A percentile compares a stretch with the other conserved stretches of the same genome.
phyloP scores from a whole-genome alignment of 2,113 vertebrate species.

The Camelus bactrianus region DNA sequence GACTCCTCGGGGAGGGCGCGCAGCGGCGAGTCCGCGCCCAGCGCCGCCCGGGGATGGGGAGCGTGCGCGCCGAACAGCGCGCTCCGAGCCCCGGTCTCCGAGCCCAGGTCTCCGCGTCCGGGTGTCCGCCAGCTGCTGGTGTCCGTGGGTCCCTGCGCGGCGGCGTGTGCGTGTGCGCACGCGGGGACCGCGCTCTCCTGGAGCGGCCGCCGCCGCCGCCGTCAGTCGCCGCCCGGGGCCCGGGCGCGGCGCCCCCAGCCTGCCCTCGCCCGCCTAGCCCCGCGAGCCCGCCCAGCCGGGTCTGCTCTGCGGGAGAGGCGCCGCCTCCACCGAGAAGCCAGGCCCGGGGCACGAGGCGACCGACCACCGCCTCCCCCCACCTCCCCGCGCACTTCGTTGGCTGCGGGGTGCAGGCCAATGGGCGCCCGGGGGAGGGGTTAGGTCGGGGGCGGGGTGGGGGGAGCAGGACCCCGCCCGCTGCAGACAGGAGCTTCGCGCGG shows the following conservation, averaged over 20 bases:
- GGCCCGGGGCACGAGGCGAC: not conserved
- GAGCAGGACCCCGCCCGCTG: not conserved
- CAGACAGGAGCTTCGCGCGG: not conserved
- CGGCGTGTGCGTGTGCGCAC: constrained; percentile 66
- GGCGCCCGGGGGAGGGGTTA: constrained; percentile 73
- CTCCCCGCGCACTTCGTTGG: not conserved
- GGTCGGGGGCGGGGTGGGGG: not conserved
- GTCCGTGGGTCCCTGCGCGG: constrained; percentile 59
- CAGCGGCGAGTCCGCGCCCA: not conserved
- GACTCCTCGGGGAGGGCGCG: not conserved
- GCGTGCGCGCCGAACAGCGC: constrained; percentile 6
- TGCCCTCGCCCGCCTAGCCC: not conserved
- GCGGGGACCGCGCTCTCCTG: constrained; percentile 36
- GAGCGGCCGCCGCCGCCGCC: constrained; percentile 2
- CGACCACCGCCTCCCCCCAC: constrained; percentile 44
- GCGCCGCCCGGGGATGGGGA: not conserved
- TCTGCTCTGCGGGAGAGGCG: constrained; percentile 23
- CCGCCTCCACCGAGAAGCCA: constrained; percentile 61
- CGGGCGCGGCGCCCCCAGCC: not conserved
- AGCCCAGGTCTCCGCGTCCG: not conserved
- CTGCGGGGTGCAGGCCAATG: constrained; percentile 66
- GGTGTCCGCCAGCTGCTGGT: not conserved
- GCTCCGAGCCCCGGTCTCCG: not conserved
- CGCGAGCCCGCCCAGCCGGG: not conserved
- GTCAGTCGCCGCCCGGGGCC: constrained; percentile 21